Base-by-base conservation (phyloP, 2,888 invertebrate genomes). In the Tortricodes alternella region DNA sequence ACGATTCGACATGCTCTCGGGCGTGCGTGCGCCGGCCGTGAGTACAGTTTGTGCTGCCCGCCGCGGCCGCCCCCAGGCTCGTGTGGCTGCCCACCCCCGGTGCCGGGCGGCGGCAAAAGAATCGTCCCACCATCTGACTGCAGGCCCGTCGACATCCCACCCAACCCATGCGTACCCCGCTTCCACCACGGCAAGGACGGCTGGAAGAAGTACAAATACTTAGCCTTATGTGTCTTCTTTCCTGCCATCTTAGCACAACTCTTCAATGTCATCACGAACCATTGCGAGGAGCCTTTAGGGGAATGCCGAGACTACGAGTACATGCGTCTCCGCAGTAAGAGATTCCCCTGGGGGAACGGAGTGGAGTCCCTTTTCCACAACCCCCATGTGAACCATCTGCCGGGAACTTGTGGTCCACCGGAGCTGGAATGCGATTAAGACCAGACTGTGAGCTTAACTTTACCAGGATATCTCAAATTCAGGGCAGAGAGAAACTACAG, bases 281-380 rank as follows among this genome's bases (percentile, higher is more conserved):
- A 79, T n/a, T 43, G 35, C 13, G 3, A 23, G 1, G 19, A n/a
- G 5, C 34, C 24, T 9, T 85, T 83, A 60, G 74, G 61, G 23
- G 67, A 66, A 2, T 89, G 89, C 62, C 74, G 83, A 3, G 85
- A 88, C 32, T 97, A 96, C 72, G 96, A 96, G 2, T 95, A 96
- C 73, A 86, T 98, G 88, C 91, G 94, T 24, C 5, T n/a, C n/a
- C n/a, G n/a, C n/a, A n/a, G n/a, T n/a, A n/a, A n/a, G n/a, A n/a
- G n/a, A n/a, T n/a, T n/a, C n/a, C n/a, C n/a, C n/a, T n/a, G n/a
- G n/a, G n/a, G n/a, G n/a, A n/a, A n/a, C n/a, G n/a, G n/a, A n/a
- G n/a, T n/a, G n/a, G n/a, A n/a, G n/a, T n/a, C n/a, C n/a, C n/a
- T n/a, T n/a, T n/a, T n/a, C n/a, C n/a, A n/a, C n/a, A n/a, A n/a